phyloP scores from a whole-genome alignment of 1,140 invertebrate species.

The Magallana ariakensis region DNA sequence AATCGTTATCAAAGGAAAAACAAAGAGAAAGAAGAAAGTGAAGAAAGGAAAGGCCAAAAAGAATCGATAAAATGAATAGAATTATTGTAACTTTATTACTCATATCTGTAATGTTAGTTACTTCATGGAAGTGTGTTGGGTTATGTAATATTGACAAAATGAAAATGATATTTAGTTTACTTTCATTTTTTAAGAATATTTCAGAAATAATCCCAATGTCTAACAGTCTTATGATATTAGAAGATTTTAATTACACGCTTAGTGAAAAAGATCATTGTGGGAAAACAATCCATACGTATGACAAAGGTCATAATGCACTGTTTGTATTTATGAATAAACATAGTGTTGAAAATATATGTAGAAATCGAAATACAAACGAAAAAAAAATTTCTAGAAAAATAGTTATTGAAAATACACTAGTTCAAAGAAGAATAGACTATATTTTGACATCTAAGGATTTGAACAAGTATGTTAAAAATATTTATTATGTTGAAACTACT shows the following conservation, averaged over 20 bases:
- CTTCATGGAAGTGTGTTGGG: no score
- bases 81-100: no score
- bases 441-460: background rate
- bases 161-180: no score
- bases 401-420: background rate
- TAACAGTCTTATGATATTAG: background rate
- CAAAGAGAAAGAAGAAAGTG: no score
- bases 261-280: background rate
- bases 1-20: no score
- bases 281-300: background rate
- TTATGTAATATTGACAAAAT: no score
- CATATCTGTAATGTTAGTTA: no score
- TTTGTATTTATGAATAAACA: no score
- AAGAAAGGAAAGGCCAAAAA: no score
- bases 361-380: background rate
- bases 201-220: no score
- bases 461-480: background rate
- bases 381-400: background rate
- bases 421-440: slow-evolving; percentile 10
- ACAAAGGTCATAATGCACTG: background rate
- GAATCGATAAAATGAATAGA: no score
- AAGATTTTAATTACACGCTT: background rate
- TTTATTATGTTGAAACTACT: background rate
- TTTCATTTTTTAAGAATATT: no score
- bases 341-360: background rate